A percentile compares a stretch with the other conserved stretches of the same genome.
Evolutionary conservation across 2,797 vertebrate species (phyloP).

Genomic region (Graptemys geographica): DNA sequence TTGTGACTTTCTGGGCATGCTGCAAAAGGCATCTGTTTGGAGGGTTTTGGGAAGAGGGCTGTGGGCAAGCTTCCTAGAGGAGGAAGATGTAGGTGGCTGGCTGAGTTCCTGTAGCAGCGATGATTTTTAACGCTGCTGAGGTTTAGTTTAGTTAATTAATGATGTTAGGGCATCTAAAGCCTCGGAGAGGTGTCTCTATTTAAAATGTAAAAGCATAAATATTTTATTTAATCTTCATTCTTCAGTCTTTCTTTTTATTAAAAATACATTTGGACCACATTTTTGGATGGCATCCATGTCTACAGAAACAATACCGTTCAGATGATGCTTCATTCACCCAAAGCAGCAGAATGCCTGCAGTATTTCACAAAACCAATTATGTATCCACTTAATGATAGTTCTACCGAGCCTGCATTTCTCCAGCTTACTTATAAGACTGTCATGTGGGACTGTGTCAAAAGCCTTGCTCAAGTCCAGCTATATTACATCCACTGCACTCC

Average conservation of each 20-base stretch:
- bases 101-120: background rate
- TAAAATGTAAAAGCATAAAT: background rate
- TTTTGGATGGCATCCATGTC: background rate
- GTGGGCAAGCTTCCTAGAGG: background rate
- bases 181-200: background rate
- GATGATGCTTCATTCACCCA: background rate
- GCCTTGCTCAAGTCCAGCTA: too few relatives aligned
- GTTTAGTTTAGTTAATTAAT: background rate
- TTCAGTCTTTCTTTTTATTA: background rate
- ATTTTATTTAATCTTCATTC: background rate
- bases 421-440: too few relatives aligned
- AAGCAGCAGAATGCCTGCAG: background rate
- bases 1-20: conserved; percentile 15
- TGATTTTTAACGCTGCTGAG: background rate
- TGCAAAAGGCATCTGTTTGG: background rate
- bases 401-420: too few relatives aligned
- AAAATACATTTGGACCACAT: background rate
- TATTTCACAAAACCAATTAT: background rate
- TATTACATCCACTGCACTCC: too few relatives aligned
- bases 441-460: too few relatives aligned
- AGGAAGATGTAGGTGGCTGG: background rate
- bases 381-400: too few relatives aligned
- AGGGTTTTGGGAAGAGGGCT: conserved; percentile 1
- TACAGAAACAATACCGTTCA: background rate
- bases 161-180: background rate